Evolutionary conservation across 1,140 invertebrate species (phyloP), one percentile per base, ranked within the genome.

Genomic region (Callitettix versicolor): DNA sequence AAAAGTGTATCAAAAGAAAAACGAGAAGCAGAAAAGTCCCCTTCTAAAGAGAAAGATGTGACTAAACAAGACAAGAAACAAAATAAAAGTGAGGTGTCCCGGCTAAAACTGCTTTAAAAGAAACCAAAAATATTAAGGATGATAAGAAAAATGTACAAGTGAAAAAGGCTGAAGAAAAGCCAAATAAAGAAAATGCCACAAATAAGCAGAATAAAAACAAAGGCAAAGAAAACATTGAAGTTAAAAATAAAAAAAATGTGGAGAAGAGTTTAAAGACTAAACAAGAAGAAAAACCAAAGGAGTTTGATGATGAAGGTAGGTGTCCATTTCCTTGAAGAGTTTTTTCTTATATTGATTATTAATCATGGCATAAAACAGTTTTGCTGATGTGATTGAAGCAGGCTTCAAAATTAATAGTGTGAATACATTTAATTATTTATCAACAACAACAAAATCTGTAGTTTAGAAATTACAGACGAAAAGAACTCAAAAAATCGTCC

Each of bases 231-330:
- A 59, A 65, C 59, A 54, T 58, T 14, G 55, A 60, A 67, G 72
- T 73, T 6, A 71, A 71, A 52, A 74, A 66, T 44, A 73, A 76
- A 44, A 64, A 64, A 1, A 77, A 76, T 58, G 75, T 73, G 36
- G 76, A 75, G 62, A 78, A 77, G 50, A 76, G 75, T 56, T 58
- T 71, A 17, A 76, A 75, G 58, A 77, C 36, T 33, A 59, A 78
- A 59, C 64, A 74, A 36, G 68, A 72, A 59, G 80, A 82, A 60
- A 86, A 85, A 65, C 81, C 82, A 9, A 74, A 78, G 38, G 82
- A 85, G 62, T 84, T 30, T 4, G 26, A 77, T 70, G 82, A 86
- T 68, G 82, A 85, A 58, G 82, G 81, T 68, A 66, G 46, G 46
- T 46, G 34, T 57, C 42, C 55, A 57, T 56, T 50, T 14, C 14